Evolutionary conservation across 2,113 vertebrate species (phyloP).

Genomic region (Diphyllodes magnificus): DNA sequence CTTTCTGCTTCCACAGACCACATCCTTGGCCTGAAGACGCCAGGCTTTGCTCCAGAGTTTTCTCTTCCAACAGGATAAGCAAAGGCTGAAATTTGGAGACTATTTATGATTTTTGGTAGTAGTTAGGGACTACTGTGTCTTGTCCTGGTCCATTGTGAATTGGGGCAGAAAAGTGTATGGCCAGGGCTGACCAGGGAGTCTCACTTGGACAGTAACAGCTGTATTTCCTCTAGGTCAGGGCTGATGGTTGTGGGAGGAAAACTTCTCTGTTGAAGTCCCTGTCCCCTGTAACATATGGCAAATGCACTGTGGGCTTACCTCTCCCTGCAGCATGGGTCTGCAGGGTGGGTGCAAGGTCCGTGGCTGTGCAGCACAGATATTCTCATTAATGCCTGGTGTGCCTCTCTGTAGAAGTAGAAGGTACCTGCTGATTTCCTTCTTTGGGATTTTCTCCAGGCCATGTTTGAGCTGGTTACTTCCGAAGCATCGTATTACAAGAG

Average conservation of each 20-base stretch:
- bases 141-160: not conserved
- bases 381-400: fast-evolving
- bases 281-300: not conserved
- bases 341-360: not conserved
- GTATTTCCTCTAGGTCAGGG: not conserved
- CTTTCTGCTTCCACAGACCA: not conserved
- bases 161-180: not conserved
- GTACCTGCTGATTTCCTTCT: not conserved
- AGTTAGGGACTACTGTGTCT: not conserved
- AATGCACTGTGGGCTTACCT: not conserved
- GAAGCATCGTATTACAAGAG: slow-evolving; percentile 98
- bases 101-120: not conserved
- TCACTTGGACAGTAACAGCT: not conserved
- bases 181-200: not conserved
- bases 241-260: not conserved
- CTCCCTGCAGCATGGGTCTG: not conserved
- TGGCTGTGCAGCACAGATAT: not conserved
- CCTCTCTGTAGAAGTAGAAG: not conserved
- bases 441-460: slow-evolving; percentile 76
- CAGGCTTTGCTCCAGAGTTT: not conserved
- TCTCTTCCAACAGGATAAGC: not conserved
- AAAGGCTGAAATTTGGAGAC: not conserved
- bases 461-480: slow-evolving; percentile 94
- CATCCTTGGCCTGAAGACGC: not conserved
- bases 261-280: not conserved